phyloP scores from a whole-genome alignment of 2,888 invertebrate species.

The Emmelina monodactyla region DNA sequence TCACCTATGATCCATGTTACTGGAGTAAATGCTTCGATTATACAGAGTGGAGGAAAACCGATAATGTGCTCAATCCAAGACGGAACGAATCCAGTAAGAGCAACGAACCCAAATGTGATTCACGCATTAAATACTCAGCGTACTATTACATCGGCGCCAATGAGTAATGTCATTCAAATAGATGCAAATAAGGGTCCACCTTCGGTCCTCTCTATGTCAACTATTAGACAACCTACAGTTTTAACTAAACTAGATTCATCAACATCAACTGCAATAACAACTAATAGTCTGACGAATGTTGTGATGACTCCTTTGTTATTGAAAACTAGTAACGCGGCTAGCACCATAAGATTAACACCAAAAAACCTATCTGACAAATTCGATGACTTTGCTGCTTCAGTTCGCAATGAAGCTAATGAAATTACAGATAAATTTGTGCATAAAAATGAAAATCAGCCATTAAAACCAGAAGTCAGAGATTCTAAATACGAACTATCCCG shows the following conservation, averaged over 20 bases:
- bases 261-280: constrained; percentile 29
- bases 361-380: constrained; percentile 29
- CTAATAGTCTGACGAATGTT: constrained; percentile 35
- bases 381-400: constrained; percentile 16
- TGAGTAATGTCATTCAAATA: constrained; percentile 39
- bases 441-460: constrained; percentile 7
- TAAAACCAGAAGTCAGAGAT: not conserved
- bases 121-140: constrained; percentile 44
- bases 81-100: constrained; percentile 29
- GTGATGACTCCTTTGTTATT: constrained; percentile 43
- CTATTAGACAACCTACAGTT: constrained; percentile 38
- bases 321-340: constrained; percentile 30
- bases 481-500: not conserved
- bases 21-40: constrained; percentile 32
- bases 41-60: constrained; percentile 40
- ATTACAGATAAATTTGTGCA: constrained; percentile 18
- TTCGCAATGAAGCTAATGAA: constrained; percentile 20
- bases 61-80: constrained; percentile 37
- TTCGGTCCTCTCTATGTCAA: constrained; percentile 46
- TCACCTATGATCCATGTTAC: constrained; percentile 46
- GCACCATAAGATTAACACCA: constrained; percentile 28
- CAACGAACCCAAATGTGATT: constrained; percentile 42
- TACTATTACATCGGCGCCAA: constrained; percentile 34
- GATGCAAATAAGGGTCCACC: constrained; percentile 38
- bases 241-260: constrained; percentile 38